Conservation (phyloP, 1,140 invertebrate species). For the Sycobia sp. region DNA sequence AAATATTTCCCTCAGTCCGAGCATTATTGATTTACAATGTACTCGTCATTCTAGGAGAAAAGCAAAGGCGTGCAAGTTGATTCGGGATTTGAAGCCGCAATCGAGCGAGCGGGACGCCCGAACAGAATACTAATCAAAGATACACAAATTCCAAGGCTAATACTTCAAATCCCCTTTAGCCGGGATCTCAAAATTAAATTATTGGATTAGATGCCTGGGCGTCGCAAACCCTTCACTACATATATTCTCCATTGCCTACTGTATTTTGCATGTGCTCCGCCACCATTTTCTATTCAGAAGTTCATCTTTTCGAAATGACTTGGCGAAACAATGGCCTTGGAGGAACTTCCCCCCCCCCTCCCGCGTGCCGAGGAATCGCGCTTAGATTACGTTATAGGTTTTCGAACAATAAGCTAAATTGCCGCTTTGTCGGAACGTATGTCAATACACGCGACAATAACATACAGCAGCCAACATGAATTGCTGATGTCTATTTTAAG, state of each 20-base stretch:
- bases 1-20: too few relatives aligned
- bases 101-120: conserved; percentile 53
- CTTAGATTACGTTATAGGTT: too few relatives aligned
- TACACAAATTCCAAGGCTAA: conserved; percentile 62
- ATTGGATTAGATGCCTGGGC: conserved; percentile 58
- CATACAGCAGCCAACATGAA: too few relatives aligned
- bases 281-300: conserved; percentile 31
- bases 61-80: conserved; percentile 51
- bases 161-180: conserved; percentile 62
- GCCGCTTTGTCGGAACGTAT: too few relatives aligned
- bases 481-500: too few relatives aligned
- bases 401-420: too few relatives aligned
- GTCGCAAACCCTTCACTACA: conserved; percentile 44
- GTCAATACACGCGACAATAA: too few relatives aligned
- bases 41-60: conserved; percentile 19
- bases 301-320: conserved; percentile 17
- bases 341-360: too few relatives aligned
- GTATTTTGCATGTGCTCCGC: conserved; percentile 26
- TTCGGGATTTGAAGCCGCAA: conserved; percentile 60
- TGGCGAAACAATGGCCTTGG: too few relatives aligned
- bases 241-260: conserved; percentile 33
- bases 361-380: too few relatives aligned
- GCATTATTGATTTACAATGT: conserved; percentile 3
- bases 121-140: conserved; percentile 64
- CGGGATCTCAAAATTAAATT: conserved; percentile 60